phyloP scores from a whole-genome alignment of 1,140 invertebrate genomes.

The Lepidurus couesii region DNA sequence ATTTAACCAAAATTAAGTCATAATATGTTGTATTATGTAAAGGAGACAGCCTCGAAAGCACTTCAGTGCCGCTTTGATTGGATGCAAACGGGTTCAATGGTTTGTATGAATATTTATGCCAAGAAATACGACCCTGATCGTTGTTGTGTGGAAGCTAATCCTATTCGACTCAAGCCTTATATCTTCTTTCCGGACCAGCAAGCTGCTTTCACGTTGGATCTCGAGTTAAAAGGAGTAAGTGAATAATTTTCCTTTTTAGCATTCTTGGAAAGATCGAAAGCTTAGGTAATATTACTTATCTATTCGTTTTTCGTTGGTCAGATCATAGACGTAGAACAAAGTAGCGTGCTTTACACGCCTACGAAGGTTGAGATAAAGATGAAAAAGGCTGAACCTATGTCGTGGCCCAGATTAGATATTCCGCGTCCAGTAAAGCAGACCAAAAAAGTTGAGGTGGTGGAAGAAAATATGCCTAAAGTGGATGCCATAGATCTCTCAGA shows the following conservation, averaged over 20 bases:
- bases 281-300: slow-evolving; percentile 4
- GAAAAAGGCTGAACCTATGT: slow-evolving; percentile 73
- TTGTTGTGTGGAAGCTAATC: slow-evolving; percentile 74
- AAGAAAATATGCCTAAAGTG: slow-evolving; percentile 35
- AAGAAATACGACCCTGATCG: slow-evolving; percentile 77
- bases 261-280: neutral
- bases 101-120: slow-evolving; percentile 81
- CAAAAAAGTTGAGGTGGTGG: slow-evolving; percentile 26
- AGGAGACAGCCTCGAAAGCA: slow-evolving; percentile 47
- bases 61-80: slow-evolving; percentile 84
- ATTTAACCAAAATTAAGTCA: neutral
- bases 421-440: slow-evolving; percentile 43
- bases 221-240: slow-evolving; percentile 78
- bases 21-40: slow-evolving; percentile 36
- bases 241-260: slow-evolving; percentile 29
- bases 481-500: slow-evolving; percentile 48
- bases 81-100: slow-evolving; percentile 77
- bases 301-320: slow-evolving; percentile 44
- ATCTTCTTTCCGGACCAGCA: slow-evolving; percentile 75
- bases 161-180: slow-evolving; percentile 67
- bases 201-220: slow-evolving; percentile 66
- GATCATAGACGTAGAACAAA: slow-evolving; percentile 63
- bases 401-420: slow-evolving; percentile 72
- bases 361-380: slow-evolving; percentile 95
- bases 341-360: slow-evolving; percentile 69